Evolutionary conservation across 2,888 invertebrate genomes (phyloP), one percentile per base, ranked within the genome.

Genomic region (Phyllotreta striolata): DNA sequence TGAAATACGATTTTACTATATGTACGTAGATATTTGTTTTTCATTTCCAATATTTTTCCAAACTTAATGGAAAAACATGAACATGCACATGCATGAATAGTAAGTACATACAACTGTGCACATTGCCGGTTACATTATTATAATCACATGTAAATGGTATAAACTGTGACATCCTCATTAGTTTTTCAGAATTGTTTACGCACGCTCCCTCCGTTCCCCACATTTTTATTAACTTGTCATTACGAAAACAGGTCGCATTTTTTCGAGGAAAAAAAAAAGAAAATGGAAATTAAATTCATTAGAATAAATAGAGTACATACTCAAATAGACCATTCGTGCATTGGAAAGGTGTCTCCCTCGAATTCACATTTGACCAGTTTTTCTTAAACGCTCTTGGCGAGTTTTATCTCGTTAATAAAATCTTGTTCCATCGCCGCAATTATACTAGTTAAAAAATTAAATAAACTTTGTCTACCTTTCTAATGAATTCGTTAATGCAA

Each of bases 81-180:
- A 49, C 49, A 24, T 49, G 49, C 14, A 7, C 35, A 24, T 24
- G 24, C 24, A 24, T 24, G 4, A 24, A 24, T 1, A 24, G 24
- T 24, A 3, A 3, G 1, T 13, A 38, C n/a, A 54, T 13, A 12
- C 5, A 10, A 9, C 13, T 14, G 3, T 54, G 14, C 8, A 13
- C 35, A 54, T 38, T n/a, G 39, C 7, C 1, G 10, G n/a, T 54
- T 38, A 13, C 41, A 37, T 40, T 59, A 63, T 59, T 35, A 55
- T 52, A 55, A 41, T 54, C 52, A 58, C 58, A 55, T 51, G 49
- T 73, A 70, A 73, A 72, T 70, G 62, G 65, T 63, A 62, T 73
- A 72, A 73, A 72, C 71, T 68, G 70, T 68, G 68, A 72, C 73
- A 72, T 73, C 73, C 73, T 73, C 69, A 73, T 73, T 73, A 73